Conservation (phyloP, 53 echinoderm and acorn worm genomes). For the Antedon mediterranea region DNA sequence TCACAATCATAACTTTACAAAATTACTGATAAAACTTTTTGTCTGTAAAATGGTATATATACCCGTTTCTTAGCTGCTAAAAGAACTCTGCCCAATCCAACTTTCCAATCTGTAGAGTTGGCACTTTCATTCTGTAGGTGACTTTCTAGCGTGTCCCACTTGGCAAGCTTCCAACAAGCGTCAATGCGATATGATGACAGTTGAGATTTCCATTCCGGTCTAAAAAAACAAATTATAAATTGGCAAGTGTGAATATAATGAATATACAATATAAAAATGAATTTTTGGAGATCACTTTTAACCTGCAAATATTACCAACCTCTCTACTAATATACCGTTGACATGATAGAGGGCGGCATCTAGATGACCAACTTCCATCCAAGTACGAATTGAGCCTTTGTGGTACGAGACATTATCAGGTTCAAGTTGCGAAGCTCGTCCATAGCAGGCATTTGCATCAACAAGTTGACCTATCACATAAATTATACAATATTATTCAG, state of each 20-base stretch:
- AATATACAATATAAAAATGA: no score
- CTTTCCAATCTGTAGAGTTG: conserved; percentile 59
- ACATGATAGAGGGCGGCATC: conserved; percentile 71
- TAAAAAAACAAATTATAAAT: conserved; percentile 10
- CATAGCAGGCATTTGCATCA: conserved; percentile 87
- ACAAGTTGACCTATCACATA: conserved; percentile 74
- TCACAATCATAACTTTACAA: no score
- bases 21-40: no score
- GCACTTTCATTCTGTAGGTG: conserved; percentile 37
- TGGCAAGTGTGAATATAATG: no score
- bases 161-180: conserved; percentile 83
- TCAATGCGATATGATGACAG: conserved; percentile 75
- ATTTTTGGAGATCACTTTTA: no score
- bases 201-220: conserved; percentile 60
- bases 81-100: conserved; percentile 65
- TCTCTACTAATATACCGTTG: conserved; percentile 61
- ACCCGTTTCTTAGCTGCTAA: conserved; percentile 84
- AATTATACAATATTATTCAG: no score
- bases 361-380: conserved; percentile 83
- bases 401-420: conserved; percentile 53
- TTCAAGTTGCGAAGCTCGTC: conserved; percentile 76
- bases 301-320: conserved; percentile 19
- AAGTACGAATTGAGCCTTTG: conserved; percentile 57
- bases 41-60: no score
- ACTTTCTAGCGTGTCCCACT: conserved; percentile 77